These are phyloP conservation scores for Ganaspis brasiliensis DNA, from an alignment of 2,888 invertebrate genomes.

Conservation along the genomic window DNA sequence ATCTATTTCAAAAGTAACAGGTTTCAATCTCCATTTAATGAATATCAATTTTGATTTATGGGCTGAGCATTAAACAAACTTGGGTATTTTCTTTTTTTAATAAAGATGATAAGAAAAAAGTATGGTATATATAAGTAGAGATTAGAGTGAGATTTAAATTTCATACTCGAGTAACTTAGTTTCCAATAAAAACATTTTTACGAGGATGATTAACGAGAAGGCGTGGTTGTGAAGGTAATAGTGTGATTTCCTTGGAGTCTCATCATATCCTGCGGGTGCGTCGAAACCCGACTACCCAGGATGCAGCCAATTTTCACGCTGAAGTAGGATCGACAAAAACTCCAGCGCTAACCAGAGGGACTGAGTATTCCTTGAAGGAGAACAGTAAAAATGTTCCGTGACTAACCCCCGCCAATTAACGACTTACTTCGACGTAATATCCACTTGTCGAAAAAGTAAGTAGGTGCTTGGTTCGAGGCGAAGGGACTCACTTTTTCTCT, in stretches of 20 bases:
- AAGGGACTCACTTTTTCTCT: constrained; percentile 7
- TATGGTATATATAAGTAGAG: not conserved
- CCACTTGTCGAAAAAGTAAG: constrained; percentile 57
- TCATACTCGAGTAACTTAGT: constrained; percentile 17
- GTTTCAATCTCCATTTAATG: constrained; percentile 2
- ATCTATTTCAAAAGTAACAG: not conserved
- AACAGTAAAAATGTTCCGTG: constrained; percentile 58
- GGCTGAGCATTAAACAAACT: not conserved
- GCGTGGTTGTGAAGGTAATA: constrained; percentile 51
- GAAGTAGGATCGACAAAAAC: constrained; percentile 62
- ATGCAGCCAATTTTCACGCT: constrained; percentile 67
- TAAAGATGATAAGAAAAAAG: not conserved
- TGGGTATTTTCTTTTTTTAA: not conserved
- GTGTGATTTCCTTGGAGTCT: constrained; percentile 47
- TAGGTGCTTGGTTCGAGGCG: constrained; percentile 34
- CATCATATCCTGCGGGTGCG: constrained; percentile 22
- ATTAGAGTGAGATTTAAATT: constrained; percentile 12
- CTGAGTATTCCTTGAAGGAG: constrained; percentile 62
- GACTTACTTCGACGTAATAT: constrained; percentile 51
- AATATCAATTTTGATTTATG: not conserved
- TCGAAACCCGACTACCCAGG: constrained; percentile 54
- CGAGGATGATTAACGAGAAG: constrained; percentile 55
- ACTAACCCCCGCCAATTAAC: constrained; percentile 53
- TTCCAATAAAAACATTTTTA: constrained; percentile 44
- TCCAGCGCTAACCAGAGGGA: constrained; percentile 55